These are phyloP conservation scores for Pristis pectinata DNA, from an alignment of 2,797 vertebrate genomes.

Conservation along the genomic window DNA sequence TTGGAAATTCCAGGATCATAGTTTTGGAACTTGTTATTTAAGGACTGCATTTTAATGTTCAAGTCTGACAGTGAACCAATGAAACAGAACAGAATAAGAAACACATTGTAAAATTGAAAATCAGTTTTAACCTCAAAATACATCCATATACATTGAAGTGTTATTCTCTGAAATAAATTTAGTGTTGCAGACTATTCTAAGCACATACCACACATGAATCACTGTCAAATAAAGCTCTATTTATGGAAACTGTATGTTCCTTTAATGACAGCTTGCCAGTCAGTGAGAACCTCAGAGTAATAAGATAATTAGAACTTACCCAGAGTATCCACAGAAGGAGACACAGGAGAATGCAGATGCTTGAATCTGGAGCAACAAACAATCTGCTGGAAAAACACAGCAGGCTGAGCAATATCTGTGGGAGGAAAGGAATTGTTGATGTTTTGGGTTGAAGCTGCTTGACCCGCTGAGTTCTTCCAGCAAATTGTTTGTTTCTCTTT, in stretches of 20 bases:
- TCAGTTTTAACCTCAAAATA: background rate
- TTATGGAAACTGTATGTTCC: conserved; percentile 41
- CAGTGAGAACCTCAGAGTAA: conserved; percentile 60
- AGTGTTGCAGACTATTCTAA: background rate
- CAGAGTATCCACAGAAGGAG: background rate
- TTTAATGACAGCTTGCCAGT: conserved; percentile 41
- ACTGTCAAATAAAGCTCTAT: conserved; percentile 34
- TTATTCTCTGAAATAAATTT: background rate
- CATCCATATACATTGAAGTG: background rate
- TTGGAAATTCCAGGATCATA: background rate
- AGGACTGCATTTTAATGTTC: background rate
- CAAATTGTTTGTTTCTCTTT: no score
- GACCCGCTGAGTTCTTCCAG: no score
- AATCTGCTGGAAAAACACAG: no score
- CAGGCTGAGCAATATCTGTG: no score
- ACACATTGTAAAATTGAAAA: background rate
- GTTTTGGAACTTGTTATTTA: background rate
- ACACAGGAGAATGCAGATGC: no score
- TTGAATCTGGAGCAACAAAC: no score
- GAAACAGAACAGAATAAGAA: background rate
- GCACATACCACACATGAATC: background rate
- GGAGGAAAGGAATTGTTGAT: no score
- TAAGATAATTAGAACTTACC: background rate
- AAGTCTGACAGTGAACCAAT: background rate
- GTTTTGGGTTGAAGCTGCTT: no score